Conservation (phyloP, 2,888 invertebrate species). For the Spodoptera littoralis region DNA sequence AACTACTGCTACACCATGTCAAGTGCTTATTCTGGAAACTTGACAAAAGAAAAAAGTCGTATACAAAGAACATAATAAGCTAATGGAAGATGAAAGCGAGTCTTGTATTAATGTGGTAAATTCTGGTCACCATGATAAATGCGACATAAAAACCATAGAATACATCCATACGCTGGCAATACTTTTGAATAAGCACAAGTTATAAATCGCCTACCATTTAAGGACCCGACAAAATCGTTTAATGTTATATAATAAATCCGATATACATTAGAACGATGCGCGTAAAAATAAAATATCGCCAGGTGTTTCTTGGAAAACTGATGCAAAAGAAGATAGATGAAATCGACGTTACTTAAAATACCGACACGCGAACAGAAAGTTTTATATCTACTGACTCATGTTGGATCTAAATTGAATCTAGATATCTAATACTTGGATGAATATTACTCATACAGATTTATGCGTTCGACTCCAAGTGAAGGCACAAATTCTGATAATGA, state of each 20-base stretch:
- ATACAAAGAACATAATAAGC: no score
- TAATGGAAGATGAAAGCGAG: no score
- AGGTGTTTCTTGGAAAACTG: constrained; percentile 52
- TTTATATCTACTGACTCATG: constrained; percentile 49
- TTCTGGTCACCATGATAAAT: not conserved
- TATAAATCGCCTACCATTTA: constrained; percentile 13
- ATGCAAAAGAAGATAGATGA: constrained; percentile 52
- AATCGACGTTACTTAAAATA: constrained; percentile 53
- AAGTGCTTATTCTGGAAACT: no score
- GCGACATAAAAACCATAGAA: constrained; percentile 1
- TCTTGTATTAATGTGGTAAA: not conserved
- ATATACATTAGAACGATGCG: constrained; percentile 16
- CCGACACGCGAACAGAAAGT: constrained; percentile 60
- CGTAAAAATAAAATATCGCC: constrained; percentile 34
- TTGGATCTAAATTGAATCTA: constrained; percentile 63
- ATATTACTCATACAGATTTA: constrained; percentile 53
- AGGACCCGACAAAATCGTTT: constrained; percentile 8
- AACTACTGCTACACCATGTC: no score
- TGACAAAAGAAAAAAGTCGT: no score
- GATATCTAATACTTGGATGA: constrained; percentile 46
- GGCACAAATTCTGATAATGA: constrained; percentile 39
- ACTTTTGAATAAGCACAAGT: constrained; percentile 19
- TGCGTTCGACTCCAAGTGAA: constrained; percentile 19
- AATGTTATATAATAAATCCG: constrained; percentile 19
- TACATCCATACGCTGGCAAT: constrained; percentile 8